Conservation (phyloP, 2,797 vertebrate species). For the Syndactyla subalaris region DNA sequence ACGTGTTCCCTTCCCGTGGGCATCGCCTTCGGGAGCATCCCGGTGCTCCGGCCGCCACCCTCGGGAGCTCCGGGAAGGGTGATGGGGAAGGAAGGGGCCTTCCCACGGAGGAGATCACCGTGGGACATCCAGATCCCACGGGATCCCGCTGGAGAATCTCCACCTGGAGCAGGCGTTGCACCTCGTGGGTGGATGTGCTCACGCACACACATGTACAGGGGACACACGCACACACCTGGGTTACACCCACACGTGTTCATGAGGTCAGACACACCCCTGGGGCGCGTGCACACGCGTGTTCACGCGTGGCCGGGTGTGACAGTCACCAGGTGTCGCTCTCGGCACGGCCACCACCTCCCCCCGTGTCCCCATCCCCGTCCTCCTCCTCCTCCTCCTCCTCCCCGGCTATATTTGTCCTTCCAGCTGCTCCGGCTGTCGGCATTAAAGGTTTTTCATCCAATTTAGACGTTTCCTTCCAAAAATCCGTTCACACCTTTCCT, state of each 20-base stretch:
- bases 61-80: fast-evolving
- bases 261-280: neutral
- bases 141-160: neutral
- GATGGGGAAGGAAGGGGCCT: neutral
- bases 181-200: neutral
- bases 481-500: neutral
- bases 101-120: fast-evolving
- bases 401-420: slow-evolving; percentile 25
- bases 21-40: fast-evolving
- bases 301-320: neutral
- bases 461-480: slow-evolving; percentile 24
- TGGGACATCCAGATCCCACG: neutral
- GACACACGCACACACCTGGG: neutral
- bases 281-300: neutral
- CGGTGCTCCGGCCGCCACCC: neutral
- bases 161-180: fast-evolving
- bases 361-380: neutral
- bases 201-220: neutral
- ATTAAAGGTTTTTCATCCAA: neutral
- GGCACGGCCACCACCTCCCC: slow-evolving; percentile 32
- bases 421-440: slow-evolving; percentile 42
- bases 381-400: neutral
- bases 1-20: fast-evolving
- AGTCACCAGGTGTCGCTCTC: slow-evolving; percentile 54
- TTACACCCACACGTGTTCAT: neutral